Evolutionary conservation across 2,888 invertebrate genomes (phyloP), one percentile per base, ranked within the genome.

Genomic region (Panzeria rudis): DNA sequence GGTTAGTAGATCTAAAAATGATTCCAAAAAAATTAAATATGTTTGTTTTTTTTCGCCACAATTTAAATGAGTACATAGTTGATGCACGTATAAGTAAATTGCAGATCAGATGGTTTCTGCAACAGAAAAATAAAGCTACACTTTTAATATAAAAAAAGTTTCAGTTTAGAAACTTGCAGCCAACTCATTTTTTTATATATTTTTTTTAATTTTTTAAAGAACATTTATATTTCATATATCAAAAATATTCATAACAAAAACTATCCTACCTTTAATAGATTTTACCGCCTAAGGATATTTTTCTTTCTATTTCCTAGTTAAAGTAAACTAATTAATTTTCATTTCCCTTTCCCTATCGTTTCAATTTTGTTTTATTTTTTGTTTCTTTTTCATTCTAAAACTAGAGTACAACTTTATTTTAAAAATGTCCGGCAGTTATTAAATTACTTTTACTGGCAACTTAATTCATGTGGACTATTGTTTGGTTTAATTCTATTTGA

Each of bases 401-500:
- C 2, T 8, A 47, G 13, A 7, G n/a, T 8, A 0, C n/a, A 47
- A 52, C 52, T 52, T 52, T 52, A 13, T 52, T 38, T 52, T 52
- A 9, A 52, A 23, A 52, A 23, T 23, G 52, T 52, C 52, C 52
- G 23, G 38, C 17, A 41, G 41, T 54, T 62, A 69, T 75, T 69
- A 62, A 82, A 69, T 76, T 54, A 64, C 41, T 75, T 75, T 69
- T 47, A 35, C 54, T 71, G 17, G 25, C 32, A 76, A 71, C 41
- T 25, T 47, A 62, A 71, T 71, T 56, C 20, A 38, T 52, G 54
- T 66, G 64, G 38, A 47, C 64, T 77, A 64, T 77, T 71, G 66
- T 82, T 71, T 62, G 54, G 15, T 23, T 62, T 76, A 76, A 82
- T 76, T 76, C 62, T 75, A 82, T 75, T 75, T 54, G 5, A n/a